phyloP scores from a whole-genome alignment of 2,797 vertebrate genomes.

The Thalassophryne amazonica region DNA sequence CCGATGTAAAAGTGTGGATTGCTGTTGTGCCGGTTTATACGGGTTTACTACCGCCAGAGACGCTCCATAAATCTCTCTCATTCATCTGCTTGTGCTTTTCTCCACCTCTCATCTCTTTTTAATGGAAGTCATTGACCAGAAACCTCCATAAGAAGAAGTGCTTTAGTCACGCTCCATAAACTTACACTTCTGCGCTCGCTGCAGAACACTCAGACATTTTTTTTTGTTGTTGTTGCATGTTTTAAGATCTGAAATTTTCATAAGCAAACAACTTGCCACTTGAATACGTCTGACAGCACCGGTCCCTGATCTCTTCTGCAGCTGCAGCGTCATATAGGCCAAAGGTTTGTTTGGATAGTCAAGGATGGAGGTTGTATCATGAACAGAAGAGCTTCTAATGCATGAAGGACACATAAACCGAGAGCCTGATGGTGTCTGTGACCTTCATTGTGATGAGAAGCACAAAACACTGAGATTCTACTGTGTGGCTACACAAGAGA shows the following conservation, averaged over 20 bases:
- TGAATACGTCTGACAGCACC: no score
- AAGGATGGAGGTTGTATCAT: no score
- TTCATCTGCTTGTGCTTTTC: slow-evolving; percentile 45
- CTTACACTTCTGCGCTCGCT: slow-evolving; percentile 50
- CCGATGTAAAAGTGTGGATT: slow-evolving; percentile 59
- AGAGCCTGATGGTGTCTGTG: no score
- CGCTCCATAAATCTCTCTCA: slow-evolving; percentile 63
- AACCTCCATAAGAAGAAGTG: slow-evolving; percentile 65
- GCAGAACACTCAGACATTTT: slow-evolving; percentile 47
- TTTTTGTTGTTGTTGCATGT: slow-evolving; percentile 25
- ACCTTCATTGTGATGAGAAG: no score
- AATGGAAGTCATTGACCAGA: slow-evolving; percentile 65
- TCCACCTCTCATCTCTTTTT: slow-evolving; percentile 42
- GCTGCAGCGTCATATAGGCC: no score
- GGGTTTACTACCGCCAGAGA: slow-evolving; percentile 27
- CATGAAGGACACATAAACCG: no score
- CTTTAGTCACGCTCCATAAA: slow-evolving; percentile 70
- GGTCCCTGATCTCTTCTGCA: no score
- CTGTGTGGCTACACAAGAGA: no score
- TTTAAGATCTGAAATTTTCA: slow-evolving; percentile 29
- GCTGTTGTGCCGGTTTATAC: slow-evolving; percentile 47
- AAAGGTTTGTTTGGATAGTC: no score
- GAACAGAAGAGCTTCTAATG: no score
- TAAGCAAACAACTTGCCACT: slow-evolving; percentile 21
- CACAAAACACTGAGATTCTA: no score